Evolutionary conservation across 2,888 invertebrate species (phyloP), one percentile per base, ranked within the genome.

Genomic region (Scaptomyza tumidula): DNA sequence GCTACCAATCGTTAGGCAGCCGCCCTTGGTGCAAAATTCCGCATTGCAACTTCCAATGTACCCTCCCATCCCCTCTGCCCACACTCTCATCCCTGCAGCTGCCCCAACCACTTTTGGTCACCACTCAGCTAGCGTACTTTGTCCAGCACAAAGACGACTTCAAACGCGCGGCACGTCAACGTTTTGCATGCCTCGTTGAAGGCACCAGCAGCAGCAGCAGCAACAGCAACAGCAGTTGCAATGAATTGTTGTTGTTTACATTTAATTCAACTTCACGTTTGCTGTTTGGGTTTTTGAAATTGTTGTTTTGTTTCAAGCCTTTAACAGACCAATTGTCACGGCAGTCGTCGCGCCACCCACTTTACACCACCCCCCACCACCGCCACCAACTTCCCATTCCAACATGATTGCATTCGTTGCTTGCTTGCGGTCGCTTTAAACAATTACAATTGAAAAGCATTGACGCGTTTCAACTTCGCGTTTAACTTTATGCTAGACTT

Each of bases 361-460:
- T n/a, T 11, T 46, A 9, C 33, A 4, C 5, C 14, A 9, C 33
- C 4, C 5, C 14, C 44, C 33, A 2, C 41, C 27, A 27, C 33
- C 29, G 7, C 1, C 14, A 43, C 35, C 39, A 49, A 53, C 10
- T 14, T 19, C 19, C 62, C 67, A 61, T 52, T 45, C 63, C 62
- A 52, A 37, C 13, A 11, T 6, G 44, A 55, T 57, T 37, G 29
- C 37, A 52, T 60, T 61, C 63, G 44, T 60, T 71, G 50, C 75
- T 16, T 11, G 41, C 24, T 39, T 4, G 19, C 37, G 16, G 19
- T 45, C 76, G 81, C 79, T 80, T 77, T 78, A 78, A 90, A 89
- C 81, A 90, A 90, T 89, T 88, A 90, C 89, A 89, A 89, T 89
- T 89, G 71, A 88, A 87, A 90, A 80, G 88, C 89, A 90, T 89